A percentile compares a stretch with the other conserved stretches of the same genome.
These are phyloP conservation scores for Triplophysa dalaica DNA, from an alignment of 2,113 vertebrate genomes.

Conservation along the genomic window DNA sequence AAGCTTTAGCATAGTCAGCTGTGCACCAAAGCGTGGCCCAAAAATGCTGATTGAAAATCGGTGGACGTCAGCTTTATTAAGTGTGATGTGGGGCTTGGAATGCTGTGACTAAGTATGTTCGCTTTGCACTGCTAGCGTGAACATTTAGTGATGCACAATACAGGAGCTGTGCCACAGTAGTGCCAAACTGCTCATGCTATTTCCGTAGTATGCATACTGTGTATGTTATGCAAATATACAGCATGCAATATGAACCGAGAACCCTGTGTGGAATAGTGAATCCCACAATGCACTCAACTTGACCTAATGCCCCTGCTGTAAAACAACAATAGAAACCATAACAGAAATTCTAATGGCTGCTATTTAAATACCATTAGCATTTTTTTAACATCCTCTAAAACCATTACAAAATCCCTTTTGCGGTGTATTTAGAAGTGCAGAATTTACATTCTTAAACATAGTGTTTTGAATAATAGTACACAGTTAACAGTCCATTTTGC, in stretches of 20 bases:
- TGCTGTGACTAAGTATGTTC: not conserved
- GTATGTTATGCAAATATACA: not conserved
- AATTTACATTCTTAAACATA: too few relatives aligned
- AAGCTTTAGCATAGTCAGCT: constrained; percentile 25
- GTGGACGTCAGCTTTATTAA: constrained; percentile 35
- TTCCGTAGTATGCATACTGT: not conserved
- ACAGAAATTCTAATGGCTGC: too few relatives aligned
- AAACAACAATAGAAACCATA: too few relatives aligned
- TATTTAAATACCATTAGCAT: too few relatives aligned
- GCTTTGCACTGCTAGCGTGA: not conserved
- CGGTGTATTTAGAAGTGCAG: too few relatives aligned
- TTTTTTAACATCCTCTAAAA: too few relatives aligned
- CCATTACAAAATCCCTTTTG: too few relatives aligned
- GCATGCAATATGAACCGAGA: not conserved
- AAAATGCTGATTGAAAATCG: constrained; percentile 41
- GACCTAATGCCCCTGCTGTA: too few relatives aligned
- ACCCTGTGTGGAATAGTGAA: not conserved
- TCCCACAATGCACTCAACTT: too few relatives aligned
- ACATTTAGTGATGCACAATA: not conserved
- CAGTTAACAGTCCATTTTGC: too few relatives aligned
- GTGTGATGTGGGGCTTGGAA: not conserved
- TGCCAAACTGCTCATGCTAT: not conserved
- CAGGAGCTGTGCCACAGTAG: too few relatives aligned
- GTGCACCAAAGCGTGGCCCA: not conserved
- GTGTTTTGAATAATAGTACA: too few relatives aligned